Evolutionary conservation across 2,797 vertebrate species (phyloP).

Genomic region (Buphagus erythrorhynchus): DNA sequence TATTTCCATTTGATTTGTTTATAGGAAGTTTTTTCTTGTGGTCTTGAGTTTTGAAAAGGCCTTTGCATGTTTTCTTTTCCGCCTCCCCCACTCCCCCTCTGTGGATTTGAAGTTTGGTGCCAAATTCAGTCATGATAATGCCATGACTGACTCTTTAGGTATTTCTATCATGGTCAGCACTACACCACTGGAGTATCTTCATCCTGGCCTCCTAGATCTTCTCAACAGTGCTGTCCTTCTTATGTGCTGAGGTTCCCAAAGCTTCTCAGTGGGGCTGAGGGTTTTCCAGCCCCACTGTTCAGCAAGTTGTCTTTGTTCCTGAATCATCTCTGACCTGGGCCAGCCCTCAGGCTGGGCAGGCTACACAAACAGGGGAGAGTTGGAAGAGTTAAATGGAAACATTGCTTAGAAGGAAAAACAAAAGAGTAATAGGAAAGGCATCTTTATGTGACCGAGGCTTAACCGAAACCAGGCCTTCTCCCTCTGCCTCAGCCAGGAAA

Average conservation of each 20-base stretch:
- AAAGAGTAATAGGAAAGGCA: constrained; percentile 78
- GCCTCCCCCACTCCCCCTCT: background rate
- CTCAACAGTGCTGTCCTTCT: background rate
- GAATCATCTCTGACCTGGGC: background rate
- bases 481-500: constrained; percentile 38
- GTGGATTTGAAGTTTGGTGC: constrained; percentile 32
- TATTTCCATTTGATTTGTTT: constrained; percentile 72
- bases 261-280: accelerated
- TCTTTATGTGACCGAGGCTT: constrained; percentile 72
- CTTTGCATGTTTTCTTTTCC: constrained; percentile 58
- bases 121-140: constrained; percentile 52
- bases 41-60: constrained; percentile 67
- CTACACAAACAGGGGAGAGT: background rate
- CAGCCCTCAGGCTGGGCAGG: background rate
- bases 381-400: constrained; percentile 72
- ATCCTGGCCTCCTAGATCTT: background rate
- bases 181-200: background rate
- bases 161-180: constrained; percentile 27
- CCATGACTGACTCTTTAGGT: constrained; percentile 38
- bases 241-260: background rate
- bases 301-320: background rate
- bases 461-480: constrained; percentile 75
- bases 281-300: background rate
- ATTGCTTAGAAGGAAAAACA: constrained; percentile 73
- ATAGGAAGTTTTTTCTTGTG: constrained; percentile 69